Percentiles rank a stretch among this genome's conserved stretches.
Conservation (phyloP, 2,797 vertebrate genomes). For the Liasis olivaceus region DNA sequence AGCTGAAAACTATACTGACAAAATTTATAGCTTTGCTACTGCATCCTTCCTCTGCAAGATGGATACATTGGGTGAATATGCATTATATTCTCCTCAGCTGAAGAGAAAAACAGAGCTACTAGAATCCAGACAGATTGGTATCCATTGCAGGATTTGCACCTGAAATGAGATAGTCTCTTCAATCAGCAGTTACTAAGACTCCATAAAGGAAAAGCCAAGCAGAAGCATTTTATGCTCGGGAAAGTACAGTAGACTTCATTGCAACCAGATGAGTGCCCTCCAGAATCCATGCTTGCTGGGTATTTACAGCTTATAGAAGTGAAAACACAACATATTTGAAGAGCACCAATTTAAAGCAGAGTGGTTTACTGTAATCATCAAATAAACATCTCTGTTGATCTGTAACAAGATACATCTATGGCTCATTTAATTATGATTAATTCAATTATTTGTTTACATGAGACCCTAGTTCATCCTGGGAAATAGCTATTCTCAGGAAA, state of each 20-base stretch:
- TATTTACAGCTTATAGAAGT: not conserved
- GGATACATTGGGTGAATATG: constrained; percentile 44
- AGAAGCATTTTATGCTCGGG: constrained; percentile 11
- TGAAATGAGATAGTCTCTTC: constrained; percentile 3
- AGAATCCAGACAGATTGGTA: constrained; percentile 29
- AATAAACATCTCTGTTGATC: not conserved
- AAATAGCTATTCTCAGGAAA: not conserved
- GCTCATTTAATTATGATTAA: not conserved
- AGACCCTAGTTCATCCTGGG: not conserved
- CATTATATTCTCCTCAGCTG: constrained; percentile 43
- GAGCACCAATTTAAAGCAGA: not conserved
- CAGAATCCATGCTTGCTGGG: not conserved
- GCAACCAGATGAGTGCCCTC: not conserved
- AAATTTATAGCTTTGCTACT: constrained; percentile 48
- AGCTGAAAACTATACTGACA: constrained; percentile 10
- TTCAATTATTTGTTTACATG: not conserved
- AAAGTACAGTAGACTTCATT: accelerated
- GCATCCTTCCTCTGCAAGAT: constrained; percentile 26
- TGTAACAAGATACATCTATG: not conserved
- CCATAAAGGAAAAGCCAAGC: constrained; percentile 29
- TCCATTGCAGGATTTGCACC: constrained; percentile 15
- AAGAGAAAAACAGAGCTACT: not conserved
- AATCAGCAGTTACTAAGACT: not conserved
- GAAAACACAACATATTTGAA: not conserved
- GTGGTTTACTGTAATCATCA: not conserved